These are phyloP conservation scores for Scytalopus superciliaris DNA, from an alignment of 2,113 vertebrate genomes.

Conservation along the genomic window DNA sequence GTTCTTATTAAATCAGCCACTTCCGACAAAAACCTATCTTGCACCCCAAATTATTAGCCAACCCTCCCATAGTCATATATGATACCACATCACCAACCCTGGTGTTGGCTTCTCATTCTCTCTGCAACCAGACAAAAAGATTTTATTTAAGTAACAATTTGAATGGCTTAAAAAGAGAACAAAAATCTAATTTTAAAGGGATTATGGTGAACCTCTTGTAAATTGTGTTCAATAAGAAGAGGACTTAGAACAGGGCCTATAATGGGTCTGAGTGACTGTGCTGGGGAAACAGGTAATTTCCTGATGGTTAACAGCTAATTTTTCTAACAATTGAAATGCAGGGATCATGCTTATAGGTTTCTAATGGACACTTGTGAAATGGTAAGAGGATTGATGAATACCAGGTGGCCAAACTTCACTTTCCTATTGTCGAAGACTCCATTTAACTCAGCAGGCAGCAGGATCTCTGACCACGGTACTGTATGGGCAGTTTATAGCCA, in stretches of 20 bases:
- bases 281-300: conserved; percentile 73
- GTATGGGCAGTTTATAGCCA: neutral
- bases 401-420: conserved; percentile 61
- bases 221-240: conserved; percentile 73
- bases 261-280: conserved; percentile 60
- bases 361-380: conserved; percentile 32
- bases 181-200: conserved; percentile 79
- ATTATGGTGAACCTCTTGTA: conserved; percentile 75
- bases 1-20: neutral
- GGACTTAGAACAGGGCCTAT: conserved; percentile 67
- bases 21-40: neutral
- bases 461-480: neutral
- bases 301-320: conserved; percentile 69
- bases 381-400: conserved; percentile 55
- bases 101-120: neutral
- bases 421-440: neutral
- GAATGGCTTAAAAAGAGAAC: conserved; percentile 48
- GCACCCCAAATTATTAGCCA: neutral
- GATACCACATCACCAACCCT: neutral
- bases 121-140: neutral
- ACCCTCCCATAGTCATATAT: accelerated
- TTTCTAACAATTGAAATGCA: neutral
- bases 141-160: conserved; percentile 1
- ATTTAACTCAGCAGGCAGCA: conserved; percentile 9
- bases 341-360: neutral